These are phyloP conservation scores for Peromyscus leucopus DNA, from an alignment of 2,113 vertebrate genomes.

Conservation along the genomic window DNA sequence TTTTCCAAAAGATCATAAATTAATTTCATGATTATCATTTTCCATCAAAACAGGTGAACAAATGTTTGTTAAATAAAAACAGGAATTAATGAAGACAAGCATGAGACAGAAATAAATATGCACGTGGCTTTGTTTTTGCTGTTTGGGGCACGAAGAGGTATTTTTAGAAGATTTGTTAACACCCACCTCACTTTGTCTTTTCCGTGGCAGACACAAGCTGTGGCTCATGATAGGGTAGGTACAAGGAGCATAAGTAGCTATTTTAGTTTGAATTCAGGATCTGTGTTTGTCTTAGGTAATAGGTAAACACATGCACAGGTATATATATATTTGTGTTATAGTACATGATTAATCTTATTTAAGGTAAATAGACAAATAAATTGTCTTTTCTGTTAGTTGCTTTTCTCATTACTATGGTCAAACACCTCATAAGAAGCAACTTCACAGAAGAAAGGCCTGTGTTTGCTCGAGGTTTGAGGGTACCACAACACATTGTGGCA, in stretches of 20 bases:
- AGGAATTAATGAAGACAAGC: background rate
- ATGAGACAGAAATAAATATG: background rate
- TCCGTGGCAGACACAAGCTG: background rate
- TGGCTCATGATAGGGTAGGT: background rate
- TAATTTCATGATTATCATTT: conserved; percentile 28
- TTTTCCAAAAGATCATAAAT: conserved; percentile 26
- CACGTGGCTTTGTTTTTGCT: background rate
- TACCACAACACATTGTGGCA: rapidly evolving
- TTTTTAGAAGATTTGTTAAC: background rate
- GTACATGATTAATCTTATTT: background rate
- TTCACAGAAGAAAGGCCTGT: background rate
- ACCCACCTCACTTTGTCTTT: background rate
- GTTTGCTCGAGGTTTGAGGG: too few species aligned
- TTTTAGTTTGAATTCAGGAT: conserved; percentile 1
- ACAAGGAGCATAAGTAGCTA: background rate
- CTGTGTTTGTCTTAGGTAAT: background rate
- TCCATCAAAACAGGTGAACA: background rate
- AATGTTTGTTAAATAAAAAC: conserved; percentile 31
- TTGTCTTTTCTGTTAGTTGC: background rate
- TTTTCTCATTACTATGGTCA: background rate
- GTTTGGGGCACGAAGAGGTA: conserved; percentile 2
- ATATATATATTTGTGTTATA: background rate
- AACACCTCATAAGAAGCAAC: background rate
- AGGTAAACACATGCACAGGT: background rate
- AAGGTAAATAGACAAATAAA: background rate